Base-by-base conservation (phyloP, 2,888 invertebrate species). In the Petrolisthes manimaculis region DNA sequence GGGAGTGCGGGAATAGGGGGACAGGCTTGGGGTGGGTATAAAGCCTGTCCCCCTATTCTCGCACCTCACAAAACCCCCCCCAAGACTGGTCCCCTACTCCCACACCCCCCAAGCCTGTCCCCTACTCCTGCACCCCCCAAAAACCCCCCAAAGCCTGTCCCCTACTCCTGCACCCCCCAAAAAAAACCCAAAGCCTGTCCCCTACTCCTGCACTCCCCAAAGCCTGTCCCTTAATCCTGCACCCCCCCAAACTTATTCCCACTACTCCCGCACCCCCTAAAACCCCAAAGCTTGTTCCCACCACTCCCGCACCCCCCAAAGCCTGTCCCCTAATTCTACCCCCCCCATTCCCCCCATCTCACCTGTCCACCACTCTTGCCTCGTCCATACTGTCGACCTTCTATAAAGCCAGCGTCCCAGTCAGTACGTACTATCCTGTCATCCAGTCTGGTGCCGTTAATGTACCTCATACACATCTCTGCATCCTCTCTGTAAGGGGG, bases 311-410 rank as follows among this genome's bases (percentile, higher is more conserved):
- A 12, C 61, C 9, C 61, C 61, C 18, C 18, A 2, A 18, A 9
- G 8, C 61, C 61, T 61, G 61, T 61, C 61, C 61, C 6, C 61
- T 14, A 6, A 61, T 9, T 61, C 61, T 61, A 61, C 9, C 61
- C 61, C 21, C 67, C 53, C 14, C 71, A 18, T 12, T 9, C 74
- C 51, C 56, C 24, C 14, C 21, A 8, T 4, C 91, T 92, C 93
- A 97, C 99, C 95, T 99, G 99, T 92, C 99, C 99, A 86, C 99
- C 99, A 92, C 97, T 97, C 94, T 98, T 98, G 85, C 99, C 99
- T 92, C 99, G 95, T 55, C 99, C 99, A 94, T 97, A 99, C 93
- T 99, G 99, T 92, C 99, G 94, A 3, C 99, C 99, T 94, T 99
- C 99, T 91, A 97, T 95, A 93, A 99, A 99, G 2, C 99, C 99